These are phyloP conservation scores for Psittacus erithacus DNA, from an alignment of 2,113 vertebrate genomes.

Conservation along the genomic window DNA sequence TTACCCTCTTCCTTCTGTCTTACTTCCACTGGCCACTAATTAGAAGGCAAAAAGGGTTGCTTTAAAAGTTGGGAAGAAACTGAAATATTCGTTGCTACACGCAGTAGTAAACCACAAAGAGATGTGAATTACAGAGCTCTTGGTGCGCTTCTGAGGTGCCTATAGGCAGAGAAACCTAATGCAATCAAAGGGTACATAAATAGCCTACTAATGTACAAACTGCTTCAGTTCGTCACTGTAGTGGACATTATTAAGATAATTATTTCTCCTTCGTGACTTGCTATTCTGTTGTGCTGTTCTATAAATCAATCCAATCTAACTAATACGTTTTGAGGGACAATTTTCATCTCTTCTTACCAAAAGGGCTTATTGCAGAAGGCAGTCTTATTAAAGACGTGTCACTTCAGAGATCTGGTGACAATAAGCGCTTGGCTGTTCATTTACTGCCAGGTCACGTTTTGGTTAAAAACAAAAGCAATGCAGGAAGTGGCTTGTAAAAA, in stretches of 20 bases:
- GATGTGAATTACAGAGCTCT: background rate
- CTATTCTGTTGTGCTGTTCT: background rate
- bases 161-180: background rate
- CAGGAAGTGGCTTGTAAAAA: background rate
- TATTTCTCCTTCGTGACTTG: slow-evolving; percentile 36
- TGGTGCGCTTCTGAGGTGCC: background rate
- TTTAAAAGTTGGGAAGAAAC: background rate
- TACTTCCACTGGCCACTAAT: background rate
- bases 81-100: background rate
- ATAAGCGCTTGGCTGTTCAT: background rate
- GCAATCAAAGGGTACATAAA: background rate
- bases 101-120: background rate
- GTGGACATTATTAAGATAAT: slow-evolving; percentile 47
- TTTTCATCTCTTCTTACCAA: slow-evolving; percentile 1
- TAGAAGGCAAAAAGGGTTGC: background rate
- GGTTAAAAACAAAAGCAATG: slow-evolving; percentile 38
- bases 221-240: background rate
- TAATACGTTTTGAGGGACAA: slow-evolving; percentile 1
- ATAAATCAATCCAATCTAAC: slow-evolving; percentile 18
- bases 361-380: slow-evolving; percentile 25
- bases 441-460: slow-evolving; percentile 43
- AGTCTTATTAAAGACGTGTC: slow-evolving; percentile 35
- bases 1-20: background rate
- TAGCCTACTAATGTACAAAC: background rate
- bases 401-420: slow-evolving; percentile 28